Evolutionary conservation across 1,140 invertebrate species (phyloP).

Genomic region (Coboldia fuscipes): DNA sequence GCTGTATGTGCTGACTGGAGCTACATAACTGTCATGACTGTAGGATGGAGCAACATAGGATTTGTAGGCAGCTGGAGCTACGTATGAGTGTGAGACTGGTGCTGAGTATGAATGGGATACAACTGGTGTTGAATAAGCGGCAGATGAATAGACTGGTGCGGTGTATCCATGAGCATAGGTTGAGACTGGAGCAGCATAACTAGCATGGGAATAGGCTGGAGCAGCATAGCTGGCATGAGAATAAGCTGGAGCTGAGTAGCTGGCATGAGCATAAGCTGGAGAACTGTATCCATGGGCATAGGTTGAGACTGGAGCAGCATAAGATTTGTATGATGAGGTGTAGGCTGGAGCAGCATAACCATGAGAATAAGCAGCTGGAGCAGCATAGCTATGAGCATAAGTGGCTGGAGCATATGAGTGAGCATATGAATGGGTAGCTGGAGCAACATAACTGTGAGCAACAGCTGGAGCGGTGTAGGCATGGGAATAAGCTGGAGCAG

Average conservation of each 20-base stretch:
- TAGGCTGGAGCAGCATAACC: conserved; percentile 9
- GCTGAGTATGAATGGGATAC: conserved; percentile 4
- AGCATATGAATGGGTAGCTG: conserved; percentile 7
- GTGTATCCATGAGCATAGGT: too few species aligned
- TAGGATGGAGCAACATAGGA: not conserved
- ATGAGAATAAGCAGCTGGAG: conserved; percentile 4
- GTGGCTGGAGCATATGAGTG: conserved; percentile 1
- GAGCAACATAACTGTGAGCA: conserved; percentile 3
- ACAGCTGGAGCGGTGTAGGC: conserved; percentile 6
- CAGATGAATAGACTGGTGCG: too few species aligned
- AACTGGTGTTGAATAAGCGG: not conserved
- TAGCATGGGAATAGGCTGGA: conserved; percentile 10
- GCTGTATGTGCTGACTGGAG: not conserved
- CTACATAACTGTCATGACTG: not conserved
- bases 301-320: conserved; percentile 11
- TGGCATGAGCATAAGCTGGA: too few species aligned
- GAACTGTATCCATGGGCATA: too few species aligned
- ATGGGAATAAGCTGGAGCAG: conserved; percentile 9
- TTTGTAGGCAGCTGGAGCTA: conserved; percentile 2
- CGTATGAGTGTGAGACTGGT: conserved; percentile 4
- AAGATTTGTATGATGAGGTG: too few species aligned
- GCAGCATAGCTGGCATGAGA: conserved; percentile 9
- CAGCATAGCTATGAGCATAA: conserved; percentile 4
- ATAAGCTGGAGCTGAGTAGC: conserved; percentile 6
- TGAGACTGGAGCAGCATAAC: conserved; percentile 12